Evolutionary conservation across 2,888 invertebrate genomes (phyloP), one percentile per base, ranked within the genome.

Genomic region (Linnaemya tessellans): DNA sequence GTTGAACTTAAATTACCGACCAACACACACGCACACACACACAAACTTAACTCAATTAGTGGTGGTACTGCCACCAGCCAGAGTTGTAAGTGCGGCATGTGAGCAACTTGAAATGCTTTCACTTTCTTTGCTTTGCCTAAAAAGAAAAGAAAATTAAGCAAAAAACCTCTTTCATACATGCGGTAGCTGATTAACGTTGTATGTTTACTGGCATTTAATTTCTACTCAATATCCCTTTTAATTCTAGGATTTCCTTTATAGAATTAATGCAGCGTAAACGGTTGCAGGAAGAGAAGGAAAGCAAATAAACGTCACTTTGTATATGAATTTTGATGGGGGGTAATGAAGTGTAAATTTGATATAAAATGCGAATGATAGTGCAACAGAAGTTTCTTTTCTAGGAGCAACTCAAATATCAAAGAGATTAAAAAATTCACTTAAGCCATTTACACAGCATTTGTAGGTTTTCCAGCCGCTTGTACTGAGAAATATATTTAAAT

Each of bases 11-110:
- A 35, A 62, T 62, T 51, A 15, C 51, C 51, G 54, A 74, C 51
- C 51, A 25, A 49, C 35, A 13, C 30, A n/a, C n/a, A n/a, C n/a
- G n/a, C n/a, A n/a, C n/a, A n/a, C n/a, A n/a, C n/a, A n/a, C n/a
- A 51, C 35, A 46, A 71, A 71, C 43, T 64, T 46, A 80, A 80
- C 62, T 64, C 64, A 80, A 80, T 80, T 80, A 79, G 62, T 62
- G 41, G 49, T 46, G 46, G 5, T 46, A 15, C 15, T n/a, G n/a
- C 15, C 51, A 9, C 13, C 18, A 35, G 9, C 49, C 62, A 11
- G 10, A 62, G 46, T 49, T n/a, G 13, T 18, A n/a, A 25, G 18
- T 25, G 35, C 51, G 22, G 15, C 8, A 10, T 38, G 1, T 38
- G 35, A 3, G 41, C 41, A 13, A 41, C 41, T 41, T 1, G n/a